Evolutionary conservation across 1,140 invertebrate genomes (phyloP).

Genomic region (Bactericera cockerelli): DNA sequence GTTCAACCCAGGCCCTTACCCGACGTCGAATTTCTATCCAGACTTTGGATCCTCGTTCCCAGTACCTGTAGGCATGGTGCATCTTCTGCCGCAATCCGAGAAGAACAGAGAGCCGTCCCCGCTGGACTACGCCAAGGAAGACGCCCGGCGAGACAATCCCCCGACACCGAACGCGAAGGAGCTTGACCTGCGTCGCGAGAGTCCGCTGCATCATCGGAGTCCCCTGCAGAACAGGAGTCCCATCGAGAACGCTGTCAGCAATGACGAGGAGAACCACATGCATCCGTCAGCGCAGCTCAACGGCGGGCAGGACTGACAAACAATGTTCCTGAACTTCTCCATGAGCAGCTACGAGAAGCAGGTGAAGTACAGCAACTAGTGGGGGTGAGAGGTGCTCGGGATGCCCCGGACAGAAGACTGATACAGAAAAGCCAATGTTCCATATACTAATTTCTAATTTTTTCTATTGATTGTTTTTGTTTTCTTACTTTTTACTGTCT

Average conservation of each 20-base stretch:
- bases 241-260: background rate
- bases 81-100: slow-evolving; percentile 46
- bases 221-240: background rate
- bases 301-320: slow-evolving; percentile 4
- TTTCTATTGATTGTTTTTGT: background rate
- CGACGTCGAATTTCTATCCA: slow-evolving; percentile 47
- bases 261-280: slow-evolving; percentile 2
- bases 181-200: slow-evolving; percentile 2
- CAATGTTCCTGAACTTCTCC: slow-evolving; percentile 9
- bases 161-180: background rate
- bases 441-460: background rate
- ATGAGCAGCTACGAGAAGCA: slow-evolving; percentile 1
- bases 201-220: background rate
- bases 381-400: background rate
- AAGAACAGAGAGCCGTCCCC: background rate
- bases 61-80: slow-evolving; percentile 66
- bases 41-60: slow-evolving; percentile 62
- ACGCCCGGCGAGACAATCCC: background rate
- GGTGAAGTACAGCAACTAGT: slow-evolving; percentile 5
- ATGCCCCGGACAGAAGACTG: background rate
- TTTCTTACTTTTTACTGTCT: background rate
- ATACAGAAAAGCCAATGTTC: slow-evolving; percentile 9
- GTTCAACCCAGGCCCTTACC: slow-evolving; percentile 46
- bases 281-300: background rate
- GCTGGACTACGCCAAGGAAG: slow-evolving; percentile 2